Base-by-base conservation (phyloP, 2,888 invertebrate genomes). In the Nemotelus nigrinus region DNA sequence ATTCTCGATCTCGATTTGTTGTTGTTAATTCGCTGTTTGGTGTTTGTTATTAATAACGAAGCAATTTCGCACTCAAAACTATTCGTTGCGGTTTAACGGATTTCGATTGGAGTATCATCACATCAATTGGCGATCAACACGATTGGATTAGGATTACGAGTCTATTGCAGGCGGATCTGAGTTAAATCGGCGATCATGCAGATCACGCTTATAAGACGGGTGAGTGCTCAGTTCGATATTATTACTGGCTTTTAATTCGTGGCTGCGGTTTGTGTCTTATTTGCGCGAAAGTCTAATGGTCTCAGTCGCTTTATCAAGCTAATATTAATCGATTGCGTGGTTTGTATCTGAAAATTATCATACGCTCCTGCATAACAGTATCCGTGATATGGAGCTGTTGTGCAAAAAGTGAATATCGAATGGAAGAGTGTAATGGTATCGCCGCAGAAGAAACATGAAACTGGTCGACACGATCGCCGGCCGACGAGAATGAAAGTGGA, bases 61-160 rank as follows among this genome's bases (percentile, higher is more conserved):
- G 65, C 25, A 25, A 25, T 65, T 65, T n/a, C 7, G 25, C 41
- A 50, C 47, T 25, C 3, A 60, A 60, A 60, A 4, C 25, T 25
- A 41, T 41, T 41, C 7, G 39, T 7, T 60, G 39, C 60, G 41
- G 7, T 25, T 25, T 25, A 25, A 25, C 25, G 25, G 25, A 25
- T 25, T 25, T 4, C 3, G n/a, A 70, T 70, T 47, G 70, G 53
- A 70, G 55, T 70, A 70, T 8, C 25, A 50, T 68, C 25, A 39
- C 48, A 68, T 47, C 53, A 25, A 55, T 25, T 70, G 6, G 55
- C 3, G 53, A 45, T 68, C 50, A 68, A 50, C 67, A 50, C 53
- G 70, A 70, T 55, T 70, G 70, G 70, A 70, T 70, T 45, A 63
- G 74, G 74, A 74, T 74, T 74, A 74, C 74, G 44, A 60, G 50